A percentile compares a stretch with the other conserved stretches of the same genome.
These are phyloP conservation scores for Thomomys bottae DNA, from an alignment of 2,113 vertebrate genomes.

Conservation along the genomic window DNA sequence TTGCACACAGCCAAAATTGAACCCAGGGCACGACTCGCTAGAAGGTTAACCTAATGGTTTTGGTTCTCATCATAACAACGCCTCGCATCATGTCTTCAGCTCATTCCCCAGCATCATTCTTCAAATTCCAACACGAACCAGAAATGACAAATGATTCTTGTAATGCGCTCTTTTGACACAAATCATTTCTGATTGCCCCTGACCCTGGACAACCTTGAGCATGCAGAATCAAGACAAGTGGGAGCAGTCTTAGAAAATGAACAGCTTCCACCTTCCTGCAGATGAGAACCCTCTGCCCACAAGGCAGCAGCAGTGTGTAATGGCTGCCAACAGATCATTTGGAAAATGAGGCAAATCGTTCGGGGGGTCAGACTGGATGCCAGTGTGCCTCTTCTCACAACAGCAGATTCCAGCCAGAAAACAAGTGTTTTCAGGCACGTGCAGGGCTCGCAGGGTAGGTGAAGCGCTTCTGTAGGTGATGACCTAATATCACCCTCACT, in stretches of 20 bases:
- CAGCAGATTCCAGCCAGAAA: neutral
- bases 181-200: conserved; percentile 76
- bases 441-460: neutral
- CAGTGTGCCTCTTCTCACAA: neutral
- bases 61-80: conserved; percentile 17
- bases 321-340: conserved; percentile 59
- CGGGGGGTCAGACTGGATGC: neutral
- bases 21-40: conserved; percentile 26
- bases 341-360: neutral
- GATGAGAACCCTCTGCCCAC: conserved; percentile 31
- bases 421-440: neutral
- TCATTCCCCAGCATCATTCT: conserved; percentile 62
- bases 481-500: neutral
- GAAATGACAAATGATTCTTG: conserved; percentile 79
- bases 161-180: conserved; percentile 77
- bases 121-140: conserved; percentile 60
- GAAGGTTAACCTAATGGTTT: conserved; percentile 68
- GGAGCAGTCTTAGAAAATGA: conserved; percentile 62
- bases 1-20: neutral
- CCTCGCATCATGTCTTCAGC: neutral
- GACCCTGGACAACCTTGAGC: conserved; percentile 75
- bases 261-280: conserved; percentile 28
- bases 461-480: neutral
- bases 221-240: conserved; percentile 22
- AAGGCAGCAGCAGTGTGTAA: neutral